phyloP scores from a whole-genome alignment of 2,888 invertebrate species.

The Venustoraphidia nigricollis region DNA sequence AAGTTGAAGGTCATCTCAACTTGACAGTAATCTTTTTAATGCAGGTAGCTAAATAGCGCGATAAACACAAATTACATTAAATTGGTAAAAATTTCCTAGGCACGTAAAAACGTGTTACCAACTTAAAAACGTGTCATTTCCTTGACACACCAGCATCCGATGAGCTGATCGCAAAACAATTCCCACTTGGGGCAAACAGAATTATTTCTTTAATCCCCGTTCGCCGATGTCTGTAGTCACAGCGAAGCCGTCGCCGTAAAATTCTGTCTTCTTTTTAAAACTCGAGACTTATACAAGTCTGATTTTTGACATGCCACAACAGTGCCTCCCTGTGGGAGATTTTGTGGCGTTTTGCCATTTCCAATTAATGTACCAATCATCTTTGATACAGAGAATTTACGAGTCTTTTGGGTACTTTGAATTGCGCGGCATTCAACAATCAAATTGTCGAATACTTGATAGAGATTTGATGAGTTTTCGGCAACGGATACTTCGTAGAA shows the following conservation, averaged over 20 bases:
- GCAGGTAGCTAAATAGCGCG: no score
- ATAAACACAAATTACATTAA: no score
- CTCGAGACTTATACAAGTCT: constrained; percentile 38
- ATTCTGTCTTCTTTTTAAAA: constrained; percentile 38
- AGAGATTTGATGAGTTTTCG: constrained; percentile 58
- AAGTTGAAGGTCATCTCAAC: no score
- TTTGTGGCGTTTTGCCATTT: constrained; percentile 22
- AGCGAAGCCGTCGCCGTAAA: constrained; percentile 49
- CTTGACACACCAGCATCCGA: no score
- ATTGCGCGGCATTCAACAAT: constrained; percentile 45
- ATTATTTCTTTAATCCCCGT: no score
- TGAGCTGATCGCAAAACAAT: no score
- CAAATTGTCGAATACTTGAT: constrained; percentile 54
- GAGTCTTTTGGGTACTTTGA: constrained; percentile 37
- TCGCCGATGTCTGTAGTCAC: constrained; percentile 30
- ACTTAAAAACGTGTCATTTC: no score
- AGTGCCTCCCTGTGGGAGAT: constrained; percentile 34
- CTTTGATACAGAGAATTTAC: constrained; percentile 64
- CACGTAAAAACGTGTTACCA: no score
- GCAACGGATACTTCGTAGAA: constrained; percentile 73
- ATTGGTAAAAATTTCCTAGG: no score
- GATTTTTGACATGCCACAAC: constrained; percentile 43
- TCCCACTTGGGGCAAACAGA: no score
- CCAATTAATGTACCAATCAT: constrained; percentile 65
- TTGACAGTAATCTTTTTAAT: no score